phyloP scores from a whole-genome alignment of 2,113 vertebrate species.

The Lichenostomus cassidix region DNA sequence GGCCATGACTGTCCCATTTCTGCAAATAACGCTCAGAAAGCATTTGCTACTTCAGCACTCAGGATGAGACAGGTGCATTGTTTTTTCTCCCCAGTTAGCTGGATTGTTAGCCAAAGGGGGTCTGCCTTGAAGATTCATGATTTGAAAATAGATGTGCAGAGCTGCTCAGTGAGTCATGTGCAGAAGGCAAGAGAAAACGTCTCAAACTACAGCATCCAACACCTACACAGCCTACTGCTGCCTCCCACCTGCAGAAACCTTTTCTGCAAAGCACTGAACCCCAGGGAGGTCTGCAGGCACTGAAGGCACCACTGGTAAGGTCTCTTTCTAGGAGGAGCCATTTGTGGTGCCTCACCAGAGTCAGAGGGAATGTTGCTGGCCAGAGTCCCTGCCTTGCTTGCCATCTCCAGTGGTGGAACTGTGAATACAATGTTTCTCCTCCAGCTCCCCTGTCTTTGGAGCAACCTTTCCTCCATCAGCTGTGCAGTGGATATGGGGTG shows the following conservation, averaged over 20 bases:
- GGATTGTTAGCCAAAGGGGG: neutral
- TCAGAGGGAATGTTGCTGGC: neutral
- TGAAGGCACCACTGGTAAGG: neutral
- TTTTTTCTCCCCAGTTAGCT: neutral
- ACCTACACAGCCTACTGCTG: neutral
- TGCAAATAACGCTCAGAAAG: neutral
- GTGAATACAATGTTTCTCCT: neutral
- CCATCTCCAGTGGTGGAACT: neutral
- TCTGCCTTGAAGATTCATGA: neutral
- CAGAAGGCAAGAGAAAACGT: neutral
- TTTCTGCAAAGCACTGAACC: neutral
- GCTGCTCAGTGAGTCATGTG: neutral
- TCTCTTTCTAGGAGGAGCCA: neutral
- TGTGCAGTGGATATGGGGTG: neutral
- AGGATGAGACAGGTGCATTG: neutral
- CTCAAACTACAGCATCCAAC: neutral
- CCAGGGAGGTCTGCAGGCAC: neutral
- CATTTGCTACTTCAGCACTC: neutral
- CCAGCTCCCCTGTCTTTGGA: neutral
- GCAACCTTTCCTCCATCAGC: neutral
- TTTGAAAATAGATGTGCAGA: neutral
- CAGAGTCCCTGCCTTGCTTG: neutral
- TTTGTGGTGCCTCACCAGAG: neutral
- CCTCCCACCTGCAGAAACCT: neutral
- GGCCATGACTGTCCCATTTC: neutral